These are phyloP conservation scores for Flabesymbios commensalis DNA, from an alignment of 2,888 invertebrate genomes.

Conservation along the genomic window DNA sequence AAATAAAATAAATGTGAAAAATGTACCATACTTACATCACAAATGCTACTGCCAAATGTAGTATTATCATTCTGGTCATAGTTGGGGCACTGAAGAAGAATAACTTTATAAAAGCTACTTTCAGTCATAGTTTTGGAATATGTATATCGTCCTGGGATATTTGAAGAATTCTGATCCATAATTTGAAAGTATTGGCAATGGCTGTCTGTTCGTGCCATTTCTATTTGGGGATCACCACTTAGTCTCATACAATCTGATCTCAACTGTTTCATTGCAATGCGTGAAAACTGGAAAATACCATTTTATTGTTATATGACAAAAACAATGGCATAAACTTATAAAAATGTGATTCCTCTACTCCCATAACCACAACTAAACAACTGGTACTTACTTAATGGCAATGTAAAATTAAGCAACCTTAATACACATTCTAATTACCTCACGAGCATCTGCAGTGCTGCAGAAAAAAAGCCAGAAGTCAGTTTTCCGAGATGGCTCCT, in stretches of 20 bases:
- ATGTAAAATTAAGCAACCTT: too few relatives aligned
- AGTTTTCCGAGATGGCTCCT: conserved; percentile 16
- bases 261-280: conserved; percentile 15
- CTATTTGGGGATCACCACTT: not conserved
- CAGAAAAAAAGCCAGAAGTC: conserved; percentile 26
- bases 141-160: conserved; percentile 9
- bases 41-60: too few relatives aligned
- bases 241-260: conserved; percentile 12
- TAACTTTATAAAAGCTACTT: conserved; percentile 13
- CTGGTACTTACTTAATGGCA: too few relatives aligned
- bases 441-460: conserved; percentile 23
- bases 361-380: too few relatives aligned
- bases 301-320: too few relatives aligned
- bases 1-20: too few relatives aligned
- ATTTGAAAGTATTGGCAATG: conserved; percentile 6
- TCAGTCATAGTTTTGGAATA: conserved; percentile 7
- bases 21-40: too few relatives aligned
- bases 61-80: not conserved
- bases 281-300: conserved; percentile 13
- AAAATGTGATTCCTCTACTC: too few relatives aligned
- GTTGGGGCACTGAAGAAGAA: conserved; percentile 21
- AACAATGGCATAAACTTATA: too few relatives aligned
- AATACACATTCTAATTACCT: too few relatives aligned
- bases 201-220: not conserved
- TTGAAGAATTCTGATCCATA: conserved; percentile 13